Base-by-base conservation (phyloP, 2,797 vertebrate genomes). In the Phylloscopus collybita region DNA sequence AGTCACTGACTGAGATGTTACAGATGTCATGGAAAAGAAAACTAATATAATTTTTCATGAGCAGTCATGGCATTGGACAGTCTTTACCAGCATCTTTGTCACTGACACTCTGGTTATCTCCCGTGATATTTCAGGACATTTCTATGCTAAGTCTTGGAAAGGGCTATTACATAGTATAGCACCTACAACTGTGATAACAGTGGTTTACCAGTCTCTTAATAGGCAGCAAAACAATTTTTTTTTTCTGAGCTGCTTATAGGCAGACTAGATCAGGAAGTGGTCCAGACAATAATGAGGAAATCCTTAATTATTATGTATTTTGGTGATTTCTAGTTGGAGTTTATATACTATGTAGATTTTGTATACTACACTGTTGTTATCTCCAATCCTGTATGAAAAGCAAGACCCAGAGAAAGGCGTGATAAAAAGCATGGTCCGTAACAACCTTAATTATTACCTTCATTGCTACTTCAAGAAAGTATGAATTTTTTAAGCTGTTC, bases 1-100 rank as follows among this genome's bases (percentile, higher is more conserved):
- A 72, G 40, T 86, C 84, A 87, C n/a, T 38, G 66, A 72, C 42
- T 94, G 92, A 96, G 92, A 94, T 74, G 73, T 94, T 92, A 81
- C 82, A 96, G 80, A 96, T 95, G 95, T 93, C 80, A 95, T 80
- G 91, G 86, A 96, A 96, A 90, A 94, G 26, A 83, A 87, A 82
- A 59, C 59, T 62, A 70, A 54, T 36, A 1, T 13, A 18, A 47
- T 73, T 88, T 93, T 75, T 88, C 45, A 79, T 81, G n/a, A 79
- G 44, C 20, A 59, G 26, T 50, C 6, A 3, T 75, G 56, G 29
- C 71, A 89, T 62, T 51, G 49, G 73, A 81, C 19, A 62, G 66
- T 57, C 32, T 69, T 93, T 59, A 84, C 47, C 34, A 86, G 7
- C 14, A n/a, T 76, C 49, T 88, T 91, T 89, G 57, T 80, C 59